These are phyloP conservation scores for Papilio dardanus DNA, from an alignment of 1,140 invertebrate genomes.

Conservation along the genomic window DNA sequence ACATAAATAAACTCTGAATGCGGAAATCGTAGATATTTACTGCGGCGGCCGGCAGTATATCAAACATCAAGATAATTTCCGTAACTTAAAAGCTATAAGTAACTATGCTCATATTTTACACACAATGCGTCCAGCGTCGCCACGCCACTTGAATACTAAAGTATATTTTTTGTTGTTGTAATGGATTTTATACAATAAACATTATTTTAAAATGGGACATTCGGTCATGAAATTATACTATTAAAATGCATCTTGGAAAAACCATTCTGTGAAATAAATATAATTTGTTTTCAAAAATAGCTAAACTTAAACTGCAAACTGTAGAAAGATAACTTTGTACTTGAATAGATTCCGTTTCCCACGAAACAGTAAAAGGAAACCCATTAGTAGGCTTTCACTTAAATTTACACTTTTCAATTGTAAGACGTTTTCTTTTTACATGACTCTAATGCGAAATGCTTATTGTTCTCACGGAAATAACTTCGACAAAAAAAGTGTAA, in stretches of 20 bases:
- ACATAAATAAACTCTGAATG: neutral
- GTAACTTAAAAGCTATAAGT: slow-evolving; percentile 16
- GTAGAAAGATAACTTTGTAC: neutral
- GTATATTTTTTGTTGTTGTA: neutral
- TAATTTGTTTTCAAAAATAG: neutral
- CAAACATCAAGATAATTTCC: slow-evolving; percentile 4
- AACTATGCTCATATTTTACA: slow-evolving; percentile 11
- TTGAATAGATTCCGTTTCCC: slow-evolving; percentile 6
- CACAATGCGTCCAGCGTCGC: neutral
- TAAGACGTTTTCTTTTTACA: slow-evolving; percentile 25
- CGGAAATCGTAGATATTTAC: neutral
- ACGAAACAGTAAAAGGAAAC: slow-evolving; percentile 19
- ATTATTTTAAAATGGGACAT: slow-evolving; percentile 8
- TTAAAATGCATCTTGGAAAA: neutral
- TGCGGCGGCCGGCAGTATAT: neutral
- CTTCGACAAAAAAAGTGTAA: neutral
- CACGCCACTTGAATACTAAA: slow-evolving; percentile 5
- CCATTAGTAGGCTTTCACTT: slow-evolving; percentile 11
- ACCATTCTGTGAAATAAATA: neutral
- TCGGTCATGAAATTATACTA: neutral
- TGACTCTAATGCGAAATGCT: slow-evolving; percentile 1
- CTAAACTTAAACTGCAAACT: neutral
- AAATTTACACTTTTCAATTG: slow-evolving; percentile 28
- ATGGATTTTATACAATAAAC: slow-evolving; percentile 20
- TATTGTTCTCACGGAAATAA: slow-evolving; percentile 29